Evolutionary conservation across 2,113 vertebrate genomes (phyloP), one percentile per base, ranked within the genome.

Genomic region (Podilymbus podiceps): DNA sequence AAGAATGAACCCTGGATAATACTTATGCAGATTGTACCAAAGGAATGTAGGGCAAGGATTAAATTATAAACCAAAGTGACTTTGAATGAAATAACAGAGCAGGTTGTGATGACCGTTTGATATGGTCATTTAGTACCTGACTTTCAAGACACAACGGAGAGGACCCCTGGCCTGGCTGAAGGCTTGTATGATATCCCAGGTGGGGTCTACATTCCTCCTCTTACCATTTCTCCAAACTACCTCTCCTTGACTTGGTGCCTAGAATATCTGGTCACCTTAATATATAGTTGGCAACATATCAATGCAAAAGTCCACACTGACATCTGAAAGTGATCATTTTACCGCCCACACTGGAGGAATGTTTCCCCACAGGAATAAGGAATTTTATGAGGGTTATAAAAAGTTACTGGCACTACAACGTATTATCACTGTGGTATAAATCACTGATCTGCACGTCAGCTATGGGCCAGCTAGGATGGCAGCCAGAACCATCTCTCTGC

Each of bases 341-440:
- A 27, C 88, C 90, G 71, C 92, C 97, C 93, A 53, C 94, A 27
- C 95, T 82, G 19, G 91, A 95, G 64, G 97, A 96, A 90, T 49
- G 82, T 95, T 95, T 97, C 91, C 97, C 98, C 98, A 94, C 90
- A 98, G 95, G 91, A 90, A 90, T 63, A 95, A 92, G 96, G 97
- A 66, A 97, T 98, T 96, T 98, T 79, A 94, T 83, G 89, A 62
- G 93, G 84, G 97, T 98, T 99, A 99, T 98, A 99, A 99, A 99
- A 99, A 99, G 98, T 95, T 95, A 33, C 95, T 98, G 97, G 98
- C 96, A 97, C 91, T 49, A 81, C 95, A 97, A 90, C 87, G 0
- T 95, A 71, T 98, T 68, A 98, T 99, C 98, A 98, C 67, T 89
- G 92, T 63, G 93, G 96, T n/a, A 90, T 69, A 97, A 97, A 97